phyloP scores from a whole-genome alignment of 2,113 vertebrate genomes.

The Prinia subflava region DNA sequence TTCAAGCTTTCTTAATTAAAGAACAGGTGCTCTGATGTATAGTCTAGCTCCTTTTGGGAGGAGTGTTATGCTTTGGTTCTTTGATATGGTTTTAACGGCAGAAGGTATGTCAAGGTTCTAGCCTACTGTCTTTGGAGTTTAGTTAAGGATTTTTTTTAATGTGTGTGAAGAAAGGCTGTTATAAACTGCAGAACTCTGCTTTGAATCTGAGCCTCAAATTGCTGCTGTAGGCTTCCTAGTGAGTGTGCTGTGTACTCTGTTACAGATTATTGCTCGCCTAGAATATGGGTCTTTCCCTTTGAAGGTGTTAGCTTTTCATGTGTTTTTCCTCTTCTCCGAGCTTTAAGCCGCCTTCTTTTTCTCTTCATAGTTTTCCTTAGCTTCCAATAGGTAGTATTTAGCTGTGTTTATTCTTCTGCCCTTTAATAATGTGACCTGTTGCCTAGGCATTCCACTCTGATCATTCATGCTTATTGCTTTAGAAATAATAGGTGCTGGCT shows the following conservation, averaged over 20 bases:
- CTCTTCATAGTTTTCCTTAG: neutral
- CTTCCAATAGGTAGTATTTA: neutral
- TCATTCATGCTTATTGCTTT: neutral
- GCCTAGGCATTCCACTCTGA: neutral
- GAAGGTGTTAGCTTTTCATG: neutral
- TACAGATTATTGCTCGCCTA: neutral
- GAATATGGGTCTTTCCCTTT: neutral
- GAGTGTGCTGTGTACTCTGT: neutral
- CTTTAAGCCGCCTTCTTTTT: neutral
- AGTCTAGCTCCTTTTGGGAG: neutral
- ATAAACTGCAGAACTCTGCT: neutral
- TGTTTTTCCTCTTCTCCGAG: neutral
- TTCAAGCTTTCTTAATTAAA: neutral
- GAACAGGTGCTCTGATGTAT: neutral
- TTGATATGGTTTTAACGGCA: neutral
- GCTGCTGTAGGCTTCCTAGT: neutral
- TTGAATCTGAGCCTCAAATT: neutral
- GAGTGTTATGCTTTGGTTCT: neutral
- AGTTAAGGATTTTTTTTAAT: neutral
- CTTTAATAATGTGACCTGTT: neutral
- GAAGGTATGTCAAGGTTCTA: neutral
- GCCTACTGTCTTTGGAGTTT: neutral
- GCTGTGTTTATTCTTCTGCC: neutral
- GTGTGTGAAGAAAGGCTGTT: neutral
- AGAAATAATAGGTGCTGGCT: constrained; percentile 10